Percentiles rank a stretch among this genome's conserved stretches.
Evolutionary conservation across 2,113 vertebrate genomes (phyloP).

Genomic region (Epinephelus moara): DNA sequence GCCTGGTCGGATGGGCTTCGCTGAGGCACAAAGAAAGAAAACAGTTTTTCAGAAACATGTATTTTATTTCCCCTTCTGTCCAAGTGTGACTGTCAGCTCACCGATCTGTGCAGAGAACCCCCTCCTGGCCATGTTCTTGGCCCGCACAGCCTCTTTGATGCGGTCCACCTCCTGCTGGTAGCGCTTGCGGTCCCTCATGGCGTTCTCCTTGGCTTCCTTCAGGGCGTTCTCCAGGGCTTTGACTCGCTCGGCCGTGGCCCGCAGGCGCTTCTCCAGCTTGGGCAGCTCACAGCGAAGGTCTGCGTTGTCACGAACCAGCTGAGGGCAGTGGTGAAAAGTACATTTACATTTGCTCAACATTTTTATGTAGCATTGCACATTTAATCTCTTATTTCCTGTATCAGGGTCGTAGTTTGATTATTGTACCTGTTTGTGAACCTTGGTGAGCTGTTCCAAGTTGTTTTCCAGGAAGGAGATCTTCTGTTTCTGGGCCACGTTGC

Average conservation of each 20-base stretch:
- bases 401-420: too few relatives aligned
- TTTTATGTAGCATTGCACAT: too few relatives aligned
- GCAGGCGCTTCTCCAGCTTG: conserved; percentile 94
- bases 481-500: conserved; percentile 93
- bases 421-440: conserved; percentile 95
- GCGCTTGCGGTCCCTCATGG: conserved; percentile 93
- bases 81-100: conserved; percentile 60
- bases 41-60: neutral
- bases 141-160: conserved; percentile 94
- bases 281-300: conserved; percentile 97
- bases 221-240: conserved; percentile 93
- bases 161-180: conserved; percentile 98
- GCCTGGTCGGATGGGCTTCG: conserved; percentile 93
- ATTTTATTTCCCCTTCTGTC: neutral
- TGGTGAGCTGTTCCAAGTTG: conserved; percentile 96
- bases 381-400: neutral
- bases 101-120: conserved; percentile 93
- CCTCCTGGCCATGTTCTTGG: conserved; percentile 93
- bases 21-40: conserved; percentile 74
- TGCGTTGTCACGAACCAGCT: conserved; percentile 95
- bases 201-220: conserved; percentile 94
- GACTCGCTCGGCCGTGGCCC: conserved; percentile 92
- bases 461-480: conserved; percentile 97
- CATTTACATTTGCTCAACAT: too few relatives aligned
- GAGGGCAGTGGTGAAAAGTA: neutral